Evolutionary conservation across 2,797 vertebrate species (phyloP), one percentile per base, ranked within the genome.

Genomic region (Cryptoprocta ferox): DNA sequence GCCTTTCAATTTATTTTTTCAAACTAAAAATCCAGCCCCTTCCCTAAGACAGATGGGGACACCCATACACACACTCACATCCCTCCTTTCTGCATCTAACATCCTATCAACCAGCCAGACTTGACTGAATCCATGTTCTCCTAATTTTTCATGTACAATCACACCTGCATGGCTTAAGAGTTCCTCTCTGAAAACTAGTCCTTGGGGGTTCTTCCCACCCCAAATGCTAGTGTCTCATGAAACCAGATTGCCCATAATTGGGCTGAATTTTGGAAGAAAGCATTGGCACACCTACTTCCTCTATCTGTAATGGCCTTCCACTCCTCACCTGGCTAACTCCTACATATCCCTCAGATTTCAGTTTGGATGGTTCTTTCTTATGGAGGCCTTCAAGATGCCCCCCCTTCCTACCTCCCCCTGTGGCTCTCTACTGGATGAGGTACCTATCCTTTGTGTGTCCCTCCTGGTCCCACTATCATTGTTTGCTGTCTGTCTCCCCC

Each of bases 101-200:
- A 87, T 59, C 63, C 39, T 32, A 70, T 86, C 26, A 70, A 86
- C 48, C 39, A 80, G 45, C 5, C 24, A 93, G 63, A 61, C 32
- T 71, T 37, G 83, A 59, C 42, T 39, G n/a, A 59, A 87, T 71
- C 13, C 26, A 7, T 28, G 6, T 61, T 61, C 65, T 93, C 39
- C 59, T 65, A 84, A 94, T 39, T 81, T 21, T 70, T 88, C n/a
- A 71, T 63, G 65, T 18, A 50, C 14, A 39, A 73, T 18, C 28
- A 59, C n/a, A 92, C 6, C 59, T 76, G 16, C 45, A 76, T 39
- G 81, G 39, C 26, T 88, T 63, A n/a, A 80, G 75, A 71, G 53
- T 81, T 88, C 6, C 24, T 50, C 75, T 94, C 53, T 71, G n/a
- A 93, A 87, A 94, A 88, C 32, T 24, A 86, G 65, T 87, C n/a